Percentiles rank a stretch among this genome's conserved stretches.
phyloP scores from a whole-genome alignment of 2,888 invertebrate genomes.

The Adelphocoris suturalis region DNA sequence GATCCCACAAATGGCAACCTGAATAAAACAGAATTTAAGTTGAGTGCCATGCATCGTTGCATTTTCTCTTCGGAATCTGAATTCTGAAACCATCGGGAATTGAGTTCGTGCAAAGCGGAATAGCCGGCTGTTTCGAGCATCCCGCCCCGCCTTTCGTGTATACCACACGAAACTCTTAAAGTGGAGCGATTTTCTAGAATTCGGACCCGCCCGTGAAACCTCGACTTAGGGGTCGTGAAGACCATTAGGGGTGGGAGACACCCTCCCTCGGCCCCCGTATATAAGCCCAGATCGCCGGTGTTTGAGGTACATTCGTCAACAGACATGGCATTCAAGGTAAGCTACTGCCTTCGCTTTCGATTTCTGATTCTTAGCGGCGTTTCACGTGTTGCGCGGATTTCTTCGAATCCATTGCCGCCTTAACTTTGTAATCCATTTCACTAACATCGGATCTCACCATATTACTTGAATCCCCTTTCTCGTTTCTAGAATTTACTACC shows the following conservation, averaged over 20 bases:
- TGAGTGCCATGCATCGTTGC: no score
- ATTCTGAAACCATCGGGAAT: no score
- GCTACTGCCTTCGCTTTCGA: background rate
- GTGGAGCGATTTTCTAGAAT: conserved; percentile 14
- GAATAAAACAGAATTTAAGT: no score
- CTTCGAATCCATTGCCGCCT: background rate
- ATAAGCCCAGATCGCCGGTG: conserved; percentile 23
- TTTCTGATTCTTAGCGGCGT: conserved; percentile 3
- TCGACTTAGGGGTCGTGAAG: background rate
- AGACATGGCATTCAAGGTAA: conserved; percentile 64
- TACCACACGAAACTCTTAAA: background rate
- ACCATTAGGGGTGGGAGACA: conserved; percentile 7
- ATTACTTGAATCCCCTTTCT: no score
- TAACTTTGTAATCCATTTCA: background rate
- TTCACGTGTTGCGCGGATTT: background rate
- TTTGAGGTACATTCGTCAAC: conserved; percentile 49
- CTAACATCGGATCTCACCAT: background rate
- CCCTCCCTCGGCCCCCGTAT: conserved; percentile 33
- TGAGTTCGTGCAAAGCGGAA: no score
- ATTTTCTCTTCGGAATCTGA: no score
- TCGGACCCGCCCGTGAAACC: background rate
- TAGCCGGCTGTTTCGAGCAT: no score
- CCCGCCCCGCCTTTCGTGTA: no score
- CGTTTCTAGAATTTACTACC: no score
- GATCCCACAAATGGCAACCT: no score